phyloP scores from a whole-genome alignment of 1,140 invertebrate species.

The Lepidostoma basale region DNA sequence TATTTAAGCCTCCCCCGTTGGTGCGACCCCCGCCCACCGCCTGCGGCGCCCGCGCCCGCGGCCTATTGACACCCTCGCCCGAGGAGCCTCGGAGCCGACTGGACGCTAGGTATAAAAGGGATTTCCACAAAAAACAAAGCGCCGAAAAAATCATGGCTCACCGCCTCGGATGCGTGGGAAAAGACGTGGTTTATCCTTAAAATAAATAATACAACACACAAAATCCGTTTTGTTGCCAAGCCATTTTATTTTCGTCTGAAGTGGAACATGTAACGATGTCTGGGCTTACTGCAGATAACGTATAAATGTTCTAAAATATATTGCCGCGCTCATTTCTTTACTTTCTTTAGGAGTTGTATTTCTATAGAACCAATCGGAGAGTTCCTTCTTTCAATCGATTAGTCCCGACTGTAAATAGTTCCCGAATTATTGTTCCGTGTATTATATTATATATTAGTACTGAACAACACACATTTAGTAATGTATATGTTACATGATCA shows the following conservation, averaged over 20 bases:
- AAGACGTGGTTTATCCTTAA: conserved; percentile 17
- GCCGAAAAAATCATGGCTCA: conserved; percentile 19
- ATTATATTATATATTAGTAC: too few relatives aligned
- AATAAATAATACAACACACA: conserved; percentile 18
- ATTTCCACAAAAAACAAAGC: conserved; percentile 22
- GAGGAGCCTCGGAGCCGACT: not conserved
- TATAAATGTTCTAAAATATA: not conserved
- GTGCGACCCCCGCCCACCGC: not conserved
- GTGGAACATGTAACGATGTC: not conserved
- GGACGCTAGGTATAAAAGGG: conserved; percentile 10
- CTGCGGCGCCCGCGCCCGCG: not conserved
- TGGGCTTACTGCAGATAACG: not conserved
- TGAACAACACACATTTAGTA: too few relatives aligned
- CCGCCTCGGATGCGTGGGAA: conserved; percentile 6
- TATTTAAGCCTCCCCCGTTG: conserved; percentile 8
- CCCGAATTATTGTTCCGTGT: too few relatives aligned
- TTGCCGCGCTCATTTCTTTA: not conserved
- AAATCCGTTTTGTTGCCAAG: not conserved
- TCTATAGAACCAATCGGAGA: too few relatives aligned
- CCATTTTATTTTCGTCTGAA: not conserved
- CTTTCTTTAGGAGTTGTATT: not conserved
- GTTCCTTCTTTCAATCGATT: too few relatives aligned
- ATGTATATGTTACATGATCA: too few relatives aligned
- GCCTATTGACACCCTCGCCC: not conserved
- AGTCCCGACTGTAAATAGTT: too few relatives aligned